Evolutionary conservation across 2,113 vertebrate genomes (phyloP), one percentile per base, ranked within the genome.

Genomic region (Ictalurus punctatus): DNA sequence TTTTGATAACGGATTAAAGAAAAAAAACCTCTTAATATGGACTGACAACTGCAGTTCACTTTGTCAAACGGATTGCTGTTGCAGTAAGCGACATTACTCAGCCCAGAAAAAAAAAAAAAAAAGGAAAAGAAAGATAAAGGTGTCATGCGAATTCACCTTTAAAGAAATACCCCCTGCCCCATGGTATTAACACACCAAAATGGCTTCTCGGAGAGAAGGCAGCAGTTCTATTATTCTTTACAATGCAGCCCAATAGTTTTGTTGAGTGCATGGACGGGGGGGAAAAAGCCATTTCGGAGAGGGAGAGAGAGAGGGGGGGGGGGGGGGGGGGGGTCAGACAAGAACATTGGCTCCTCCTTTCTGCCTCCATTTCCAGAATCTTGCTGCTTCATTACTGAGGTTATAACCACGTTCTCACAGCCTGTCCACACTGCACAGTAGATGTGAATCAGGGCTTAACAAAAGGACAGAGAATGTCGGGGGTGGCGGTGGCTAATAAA

Each of bases 181-280:
- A 91, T 88, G 88, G 93, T 94, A 96, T 95, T 96, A 96, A 94
- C 93, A 93, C 92, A 93, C 94, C 92, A 93, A 94, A 96, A 95
- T 94, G 94, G 94, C 95, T 95, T 95, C 94, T 94, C 86, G 0
- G 92, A 92, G 91, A 95, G 92, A 93, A 95, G 92, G 94, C 90
- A 93, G 94, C 85, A 14, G 92, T 95, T 95, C 94, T 95, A 96
- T 96, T 96, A 95, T 95, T 95, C 94, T 94, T 95, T 94, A 95
- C 95, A 96, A 95, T 93, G 95, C 95, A 96, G 94, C 86, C 94
- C 94, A 94, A 93, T 94, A 93, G 93, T 92, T 95, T 95, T 95
- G 91, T 93, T 94, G 92, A 90, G 91, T 92, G 93, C 91, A 92
- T 94, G 94, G 93, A 44, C 8, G 13, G 40, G 48, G 61, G 27